These are phyloP conservation scores for Xenopus laevis DNA, from an alignment of 2,113 vertebrate genomes.

Conservation along the genomic window DNA sequence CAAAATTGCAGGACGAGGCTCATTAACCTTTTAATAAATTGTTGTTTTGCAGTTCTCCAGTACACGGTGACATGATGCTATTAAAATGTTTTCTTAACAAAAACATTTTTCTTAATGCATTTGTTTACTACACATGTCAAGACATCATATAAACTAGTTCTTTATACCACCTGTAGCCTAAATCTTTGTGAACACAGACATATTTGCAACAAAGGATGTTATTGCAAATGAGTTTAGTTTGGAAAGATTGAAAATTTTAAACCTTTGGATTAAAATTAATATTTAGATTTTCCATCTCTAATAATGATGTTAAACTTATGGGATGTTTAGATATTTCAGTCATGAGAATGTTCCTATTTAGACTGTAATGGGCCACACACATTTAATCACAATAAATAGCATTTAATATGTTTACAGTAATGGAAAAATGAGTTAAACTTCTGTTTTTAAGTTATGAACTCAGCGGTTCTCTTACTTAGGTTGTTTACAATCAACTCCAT, in stretches of 20 bases:
- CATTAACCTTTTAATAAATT: slow-evolving; percentile 43
- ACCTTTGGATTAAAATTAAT: slow-evolving; percentile 76
- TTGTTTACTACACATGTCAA: slow-evolving; percentile 65
- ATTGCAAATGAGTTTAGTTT: slow-evolving; percentile 50
- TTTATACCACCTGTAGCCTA: slow-evolving; percentile 64
- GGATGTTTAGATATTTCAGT: slow-evolving; percentile 74
- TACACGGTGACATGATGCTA: slow-evolving; percentile 36
- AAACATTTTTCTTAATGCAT: slow-evolving; percentile 50
- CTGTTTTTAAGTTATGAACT: slow-evolving; percentile 78
- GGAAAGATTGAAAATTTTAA: slow-evolving; percentile 55
- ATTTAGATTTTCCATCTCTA: slow-evolving; percentile 71
- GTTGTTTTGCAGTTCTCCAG: slow-evolving; percentile 35
- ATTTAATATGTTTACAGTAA: slow-evolving; percentile 87
- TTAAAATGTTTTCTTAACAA: slow-evolving; percentile 47
- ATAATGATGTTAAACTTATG: slow-evolving; percentile 64
- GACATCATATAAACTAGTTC: slow-evolving; percentile 53
- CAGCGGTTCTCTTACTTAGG: slow-evolving; percentile 70
- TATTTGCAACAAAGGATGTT: slow-evolving; percentile 44
- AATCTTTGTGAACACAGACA: slow-evolving; percentile 50
- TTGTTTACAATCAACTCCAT: slow-evolving; percentile 78
- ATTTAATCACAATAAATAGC: slow-evolving; percentile 86
- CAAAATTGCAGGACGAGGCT: slow-evolving; percentile 32
- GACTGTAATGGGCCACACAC: slow-evolving; percentile 73
- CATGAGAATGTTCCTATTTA: slow-evolving; percentile 76
- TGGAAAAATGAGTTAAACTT: slow-evolving; percentile 72